phyloP scores from a whole-genome alignment of 2,113 vertebrate species.

The Myrmecophaga tridactyla region DNA sequence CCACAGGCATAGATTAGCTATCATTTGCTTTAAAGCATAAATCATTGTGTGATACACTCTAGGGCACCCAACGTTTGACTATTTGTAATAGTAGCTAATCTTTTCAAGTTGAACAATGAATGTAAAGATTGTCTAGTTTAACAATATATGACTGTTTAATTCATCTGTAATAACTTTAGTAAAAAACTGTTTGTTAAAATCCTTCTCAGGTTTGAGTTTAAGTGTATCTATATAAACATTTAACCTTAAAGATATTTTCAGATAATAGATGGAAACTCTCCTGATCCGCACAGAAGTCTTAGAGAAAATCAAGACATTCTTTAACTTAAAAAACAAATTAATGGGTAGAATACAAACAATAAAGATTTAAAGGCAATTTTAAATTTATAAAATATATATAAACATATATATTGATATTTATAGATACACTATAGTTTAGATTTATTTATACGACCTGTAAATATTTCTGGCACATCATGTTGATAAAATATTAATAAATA shows the following conservation, averaged over 20 bases:
- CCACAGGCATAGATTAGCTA: conserved; percentile 79
- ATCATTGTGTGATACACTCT: conserved; percentile 76
- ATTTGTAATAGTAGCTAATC: conserved; percentile 38
- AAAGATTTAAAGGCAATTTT: conserved; percentile 57
- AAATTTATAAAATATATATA: neutral
- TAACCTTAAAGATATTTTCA: neutral
- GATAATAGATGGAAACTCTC: neutral
- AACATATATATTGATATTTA: too few species aligned
- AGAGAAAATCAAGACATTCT: neutral
- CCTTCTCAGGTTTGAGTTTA: neutral
- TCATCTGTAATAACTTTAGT: neutral
- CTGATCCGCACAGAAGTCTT: neutral
- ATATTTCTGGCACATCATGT: neutral
- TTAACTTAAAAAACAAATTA: conserved; percentile 21
- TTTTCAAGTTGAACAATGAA: conserved; percentile 53
- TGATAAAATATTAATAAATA: neutral
- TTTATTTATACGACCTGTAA: neutral
- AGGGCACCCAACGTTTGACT: conserved; percentile 39
- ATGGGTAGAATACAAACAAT: neutral
- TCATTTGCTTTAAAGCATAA: conserved; percentile 80
- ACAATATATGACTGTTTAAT: neutral
- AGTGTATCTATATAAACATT: neutral
- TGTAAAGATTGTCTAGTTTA: conserved; percentile 53
- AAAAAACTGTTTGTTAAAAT: conserved; percentile 29
- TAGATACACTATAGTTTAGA: neutral